Conservation (phyloP, 2,797 vertebrate species). For the Syngnathus acus region DNA sequence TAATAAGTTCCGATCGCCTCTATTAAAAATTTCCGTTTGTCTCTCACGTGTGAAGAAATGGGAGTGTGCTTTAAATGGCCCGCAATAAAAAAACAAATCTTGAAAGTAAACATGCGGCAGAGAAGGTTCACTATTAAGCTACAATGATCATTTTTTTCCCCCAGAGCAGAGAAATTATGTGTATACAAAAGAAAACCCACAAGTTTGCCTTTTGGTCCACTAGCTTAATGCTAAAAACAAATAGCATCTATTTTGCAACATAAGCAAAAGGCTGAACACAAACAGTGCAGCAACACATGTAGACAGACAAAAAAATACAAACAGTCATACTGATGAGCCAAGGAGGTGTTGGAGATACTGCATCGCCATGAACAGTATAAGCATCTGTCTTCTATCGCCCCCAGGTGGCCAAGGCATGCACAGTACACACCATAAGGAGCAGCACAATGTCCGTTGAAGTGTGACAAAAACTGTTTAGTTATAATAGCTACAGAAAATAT, state of each 20-base stretch:
- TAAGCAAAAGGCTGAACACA: background rate
- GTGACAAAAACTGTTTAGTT: background rate
- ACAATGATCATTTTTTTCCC: background rate
- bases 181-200: background rate
- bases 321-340: too few relatives aligned
- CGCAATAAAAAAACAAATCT: too few relatives aligned
- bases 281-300: background rate
- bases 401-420: too few relatives aligned
- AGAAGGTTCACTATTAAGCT: background rate
- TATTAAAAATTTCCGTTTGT: slow-evolving; percentile 22
- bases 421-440: background rate
- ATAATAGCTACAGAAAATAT: background rate
- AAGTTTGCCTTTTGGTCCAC: too few relatives aligned
- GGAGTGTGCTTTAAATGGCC: background rate
- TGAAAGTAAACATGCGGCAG: too few relatives aligned
- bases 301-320: too few relatives aligned
- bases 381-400: too few relatives aligned
- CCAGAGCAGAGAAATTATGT: background rate
- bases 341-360: too few relatives aligned
- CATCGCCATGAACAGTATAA: too few relatives aligned
- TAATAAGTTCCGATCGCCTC: slow-evolving; percentile 27
- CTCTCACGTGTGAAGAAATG: background rate
- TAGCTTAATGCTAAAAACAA: background rate
- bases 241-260: background rate
- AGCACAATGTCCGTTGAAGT: background rate